Percentiles rank a stretch among this genome's conserved stretches.
phyloP scores from a whole-genome alignment of 2,113 vertebrate genomes.

The Rhinogobius similis region DNA sequence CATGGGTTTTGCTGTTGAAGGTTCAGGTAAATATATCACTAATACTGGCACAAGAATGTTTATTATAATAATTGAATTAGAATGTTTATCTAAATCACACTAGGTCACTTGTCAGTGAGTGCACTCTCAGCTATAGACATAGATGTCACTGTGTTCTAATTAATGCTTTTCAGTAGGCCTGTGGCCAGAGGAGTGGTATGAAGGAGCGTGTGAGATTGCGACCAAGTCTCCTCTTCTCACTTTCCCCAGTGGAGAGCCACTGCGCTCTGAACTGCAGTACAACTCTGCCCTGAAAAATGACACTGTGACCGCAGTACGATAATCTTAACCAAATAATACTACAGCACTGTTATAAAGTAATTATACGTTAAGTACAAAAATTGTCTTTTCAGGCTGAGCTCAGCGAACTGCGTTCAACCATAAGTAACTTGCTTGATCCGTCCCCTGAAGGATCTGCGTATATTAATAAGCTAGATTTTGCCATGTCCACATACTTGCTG shows the following conservation, averaged over 20 bases:
- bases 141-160: background rate
- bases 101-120: background rate
- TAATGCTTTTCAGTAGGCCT: slow-evolving; percentile 77
- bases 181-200: slow-evolving; percentile 98
- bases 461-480: slow-evolving; percentile 96
- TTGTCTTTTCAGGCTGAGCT: slow-evolving; percentile 84
- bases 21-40: slow-evolving; percentile 82
- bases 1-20: slow-evolving; percentile 96
- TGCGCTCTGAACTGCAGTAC: slow-evolving; percentile 95
- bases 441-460: slow-evolving; percentile 88
- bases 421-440: slow-evolving; percentile 92
- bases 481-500: slow-evolving; percentile 96
- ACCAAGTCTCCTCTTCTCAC: slow-evolving; percentile 95
- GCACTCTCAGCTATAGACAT: background rate
- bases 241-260: slow-evolving; percentile 94
- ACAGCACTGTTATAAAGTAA: background rate
- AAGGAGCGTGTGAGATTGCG: slow-evolving; percentile 96
- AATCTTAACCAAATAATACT: background rate
- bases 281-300: slow-evolving; percentile 98
- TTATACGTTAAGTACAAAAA: background rate
- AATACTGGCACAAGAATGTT: background rate
- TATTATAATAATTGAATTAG: no score
- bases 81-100: background rate
- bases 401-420: slow-evolving; percentile 88
- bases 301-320: slow-evolving; percentile 88